Evolutionary conservation across 2,888 invertebrate species (phyloP), one percentile per base, ranked within the genome.

Genomic region (Camponotus fellah): DNA sequence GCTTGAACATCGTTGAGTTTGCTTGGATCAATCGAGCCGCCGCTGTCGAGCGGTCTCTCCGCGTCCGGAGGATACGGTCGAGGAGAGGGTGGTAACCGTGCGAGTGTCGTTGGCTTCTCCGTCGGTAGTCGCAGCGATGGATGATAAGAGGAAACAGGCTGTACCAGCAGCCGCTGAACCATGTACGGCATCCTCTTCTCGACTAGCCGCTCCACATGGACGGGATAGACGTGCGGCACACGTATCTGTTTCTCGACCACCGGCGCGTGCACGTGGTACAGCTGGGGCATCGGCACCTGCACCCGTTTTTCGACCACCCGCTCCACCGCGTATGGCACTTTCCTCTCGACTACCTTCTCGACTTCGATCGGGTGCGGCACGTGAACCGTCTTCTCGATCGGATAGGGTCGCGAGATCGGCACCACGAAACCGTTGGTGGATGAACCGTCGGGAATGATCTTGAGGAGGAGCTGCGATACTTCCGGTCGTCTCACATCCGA

Each of bases 181-280:
- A 96, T 95, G 80, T 95, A 95, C 0, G 96, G 96, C 0, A 96
- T 95, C 85, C 95, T 95, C 86, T 95, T 95, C 88, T 96, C 96
- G 0, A 96, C 93, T 43, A 96, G 94, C 83, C 96, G 95, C 6
- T 96, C 96, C 0, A 96, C 3, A 95, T 92, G 91, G 3, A 92
- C 72, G 0, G 92, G 86, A 43, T 92, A 91, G 0, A 96, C 93
- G 9, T 94, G 93, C 0, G 94, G 93, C 17, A 95, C 88, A 10
- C 92, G 95, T 0, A 96, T 93, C 93, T 95, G 93, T 88, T 95
- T 96, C 66, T 97, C 97, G 0, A 97, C 96, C 43, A 97, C 95
- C 0, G 91, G 91, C 0, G 91, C 80, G 0, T 95, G 89, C 12
- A 91, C 80, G 0, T 95, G 95, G 8, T 96, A 95, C 79, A 96